A percentile compares a stretch with the other conserved stretches of the same genome.
Conservation (phyloP, 2,888 invertebrate genomes). For the Saturnia japonica region DNA sequence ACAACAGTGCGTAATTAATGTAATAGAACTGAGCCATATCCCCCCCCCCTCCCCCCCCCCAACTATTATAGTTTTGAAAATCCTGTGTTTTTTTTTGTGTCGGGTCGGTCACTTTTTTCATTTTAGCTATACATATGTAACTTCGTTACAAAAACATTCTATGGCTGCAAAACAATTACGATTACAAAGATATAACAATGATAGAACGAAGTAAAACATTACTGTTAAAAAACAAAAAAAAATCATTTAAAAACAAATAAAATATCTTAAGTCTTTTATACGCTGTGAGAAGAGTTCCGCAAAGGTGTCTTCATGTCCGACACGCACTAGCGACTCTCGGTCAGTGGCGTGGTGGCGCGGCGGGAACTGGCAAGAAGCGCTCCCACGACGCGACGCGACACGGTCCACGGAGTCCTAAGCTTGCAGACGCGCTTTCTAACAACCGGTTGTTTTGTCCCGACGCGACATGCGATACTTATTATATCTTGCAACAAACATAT, state of each 20-base stretch:
- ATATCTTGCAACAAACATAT: neutral
- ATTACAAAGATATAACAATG: neutral
- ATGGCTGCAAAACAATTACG: neutral
- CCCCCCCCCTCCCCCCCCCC: too few species aligned
- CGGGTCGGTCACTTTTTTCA: too few species aligned
- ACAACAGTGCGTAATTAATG: too few species aligned
- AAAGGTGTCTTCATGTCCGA: conserved; percentile 54
- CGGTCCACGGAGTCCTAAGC: conserved; percentile 47
- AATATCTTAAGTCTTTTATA: conserved; percentile 29
- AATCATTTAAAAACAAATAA: neutral
- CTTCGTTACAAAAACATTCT: too few species aligned
- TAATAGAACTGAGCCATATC: too few species aligned
- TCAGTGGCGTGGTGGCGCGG: conserved; percentile 69
- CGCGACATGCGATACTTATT: conserved; percentile 15
- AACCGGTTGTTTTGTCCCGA: conserved; percentile 32
- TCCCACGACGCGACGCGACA: conserved; percentile 40
- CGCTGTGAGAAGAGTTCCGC: conserved; percentile 27
- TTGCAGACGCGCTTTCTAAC: conserved; percentile 72
- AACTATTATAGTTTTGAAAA: too few species aligned
- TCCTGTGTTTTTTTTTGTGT: too few species aligned
- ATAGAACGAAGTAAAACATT: neutral
- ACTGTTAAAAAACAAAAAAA: neutral
- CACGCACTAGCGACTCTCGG: conserved; percentile 65
- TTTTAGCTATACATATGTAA: too few species aligned
- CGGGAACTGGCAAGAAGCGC: conserved; percentile 40